Base-by-base conservation (phyloP, 2,113 vertebrate genomes). In the Dipodomys spectabilis region DNA sequence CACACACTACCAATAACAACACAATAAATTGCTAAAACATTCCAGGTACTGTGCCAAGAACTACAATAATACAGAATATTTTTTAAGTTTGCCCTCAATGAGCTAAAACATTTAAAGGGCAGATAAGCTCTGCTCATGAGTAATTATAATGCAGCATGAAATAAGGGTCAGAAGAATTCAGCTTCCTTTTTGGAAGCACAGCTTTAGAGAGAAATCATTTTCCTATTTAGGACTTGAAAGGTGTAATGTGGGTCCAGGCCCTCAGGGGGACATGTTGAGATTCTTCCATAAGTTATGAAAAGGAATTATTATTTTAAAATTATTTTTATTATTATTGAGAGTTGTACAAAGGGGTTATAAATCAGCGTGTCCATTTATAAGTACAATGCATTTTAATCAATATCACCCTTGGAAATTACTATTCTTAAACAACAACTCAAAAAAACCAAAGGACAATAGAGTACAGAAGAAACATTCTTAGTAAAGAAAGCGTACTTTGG, bases 161-260 rank as follows among this genome's bases (percentile, higher is more conserved):
- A 32, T 2, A 7, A 60, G 12, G 7, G 32, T 32, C 35, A 9
- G 12, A 49, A 13, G 64, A 72, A 10, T 2, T 23, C 16, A 44
- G 27, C 20, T 39, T 10, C 22, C 9, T 22, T 7, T 78, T 53
- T 57, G 32, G 8, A 85, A 62, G 20, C 23, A 28, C 11, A 19
- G 11, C 9, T n/a, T 28, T 10, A 12, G 1, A 16, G 6, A 53
- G 32, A 62, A 45, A 32, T 45, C 62, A 23, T 13, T 85, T 82
- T 78, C 10, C 49, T 10, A 16, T 1, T 0, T 32, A 11, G 0
- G 22, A 19, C 7, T 69, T 71, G 28, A 19, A 39, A 62, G 23
- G 11, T 45, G 11, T 13, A 0, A 0, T 28, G 16, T 19, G 8
- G 12, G 44, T 18, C 35, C 45, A 60, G 13, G 7, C 20, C 53